phyloP scores from a whole-genome alignment of 1,140 invertebrate species.

The Drosophila leontia region DNA sequence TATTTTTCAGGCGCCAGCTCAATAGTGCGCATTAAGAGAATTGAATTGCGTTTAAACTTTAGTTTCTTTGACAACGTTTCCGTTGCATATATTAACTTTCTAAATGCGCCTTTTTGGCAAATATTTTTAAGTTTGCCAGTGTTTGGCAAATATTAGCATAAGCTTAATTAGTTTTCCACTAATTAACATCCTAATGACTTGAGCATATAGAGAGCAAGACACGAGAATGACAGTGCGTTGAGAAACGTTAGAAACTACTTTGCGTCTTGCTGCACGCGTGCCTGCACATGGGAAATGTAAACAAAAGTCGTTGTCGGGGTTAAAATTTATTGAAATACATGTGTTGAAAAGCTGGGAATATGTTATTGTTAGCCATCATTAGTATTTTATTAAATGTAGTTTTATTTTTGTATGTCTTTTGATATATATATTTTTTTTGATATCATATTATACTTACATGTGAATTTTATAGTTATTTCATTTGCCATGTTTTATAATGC shows the following conservation, averaged over 20 bases:
- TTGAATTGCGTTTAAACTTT: conserved; percentile 53
- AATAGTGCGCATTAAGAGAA: conserved; percentile 60
- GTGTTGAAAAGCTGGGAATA: not conserved
- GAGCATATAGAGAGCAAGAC: conserved; percentile 12
- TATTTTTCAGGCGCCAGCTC: conserved; percentile 23
- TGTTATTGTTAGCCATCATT: not conserved
- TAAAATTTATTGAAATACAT: conserved; percentile 1
- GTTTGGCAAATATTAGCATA: conserved; percentile 55
- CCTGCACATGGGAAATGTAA: conserved; percentile 27
- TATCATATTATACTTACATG: too few relatives aligned
- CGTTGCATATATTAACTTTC: not conserved
- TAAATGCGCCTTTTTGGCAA: not conserved
- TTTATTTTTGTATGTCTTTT: too few relatives aligned
- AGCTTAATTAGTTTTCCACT: conserved; percentile 62
- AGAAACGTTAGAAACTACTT: conserved; percentile 1
- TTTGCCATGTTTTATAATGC: too few relatives aligned
- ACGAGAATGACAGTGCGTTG: conserved; percentile 7
- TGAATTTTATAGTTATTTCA: too few relatives aligned
- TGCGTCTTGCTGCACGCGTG: conserved; percentile 17
- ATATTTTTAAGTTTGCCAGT: conserved; percentile 8
- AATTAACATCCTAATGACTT: conserved; percentile 68
- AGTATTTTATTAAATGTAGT: not conserved
- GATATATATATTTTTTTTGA: too few relatives aligned
- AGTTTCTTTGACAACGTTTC: not conserved
- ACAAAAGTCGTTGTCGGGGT: not conserved